Evolutionary conservation across 2,888 invertebrate species (phyloP).

Genomic region (Xylocampa areola): DNA sequence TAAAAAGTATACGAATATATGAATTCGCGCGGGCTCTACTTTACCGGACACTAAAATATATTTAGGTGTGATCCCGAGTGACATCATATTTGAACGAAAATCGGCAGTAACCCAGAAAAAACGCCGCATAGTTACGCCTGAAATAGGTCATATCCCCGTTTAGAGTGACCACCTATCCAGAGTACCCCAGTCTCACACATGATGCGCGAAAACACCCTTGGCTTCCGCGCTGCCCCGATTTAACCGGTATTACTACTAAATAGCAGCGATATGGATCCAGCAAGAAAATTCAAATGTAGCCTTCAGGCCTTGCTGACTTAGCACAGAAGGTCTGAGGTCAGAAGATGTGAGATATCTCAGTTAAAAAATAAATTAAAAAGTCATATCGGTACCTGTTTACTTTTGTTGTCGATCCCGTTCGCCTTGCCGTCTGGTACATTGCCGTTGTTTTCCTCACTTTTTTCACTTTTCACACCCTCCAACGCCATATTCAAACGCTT

Average conservation of each 20-base stretch:
- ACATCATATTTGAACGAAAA: slow-evolving; percentile 60
- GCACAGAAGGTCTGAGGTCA: slow-evolving; percentile 28
- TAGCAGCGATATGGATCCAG: slow-evolving; percentile 13
- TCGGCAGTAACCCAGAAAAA: slow-evolving; percentile 63
- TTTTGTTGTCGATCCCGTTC: slow-evolving; percentile 90
- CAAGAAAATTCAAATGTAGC: slow-evolving; percentile 35
- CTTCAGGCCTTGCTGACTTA: slow-evolving; percentile 2
- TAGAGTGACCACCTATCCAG: slow-evolving; percentile 75
- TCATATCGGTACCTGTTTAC: slow-evolving; percentile 87
- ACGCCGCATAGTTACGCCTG: slow-evolving; percentile 69
- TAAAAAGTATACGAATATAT: slow-evolving; percentile 3
- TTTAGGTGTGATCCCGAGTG: slow-evolving; percentile 43
- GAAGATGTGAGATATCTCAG: slow-evolving; percentile 55
- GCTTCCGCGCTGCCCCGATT: slow-evolving; percentile 56
- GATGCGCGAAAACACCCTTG: slow-evolving; percentile 78
- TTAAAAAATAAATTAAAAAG: slow-evolving; percentile 67
- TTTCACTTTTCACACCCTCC: slow-evolving; percentile 89
- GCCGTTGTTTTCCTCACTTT: slow-evolving; percentile 88
- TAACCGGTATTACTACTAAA: slow-evolving; percentile 32
- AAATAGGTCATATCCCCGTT: slow-evolving; percentile 87
- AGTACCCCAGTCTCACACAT: slow-evolving; percentile 68
- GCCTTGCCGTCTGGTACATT: slow-evolving; percentile 87
- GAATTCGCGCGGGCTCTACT: slow-evolving; percentile 18
- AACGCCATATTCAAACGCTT: slow-evolving; percentile 85
- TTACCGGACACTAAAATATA: slow-evolving; percentile 34